Percentiles rank a stretch among this genome's conserved stretches.
These are phyloP conservation scores for Solea solea DNA, from an alignment of 2,113 vertebrate species.

Conservation along the genomic window DNA sequence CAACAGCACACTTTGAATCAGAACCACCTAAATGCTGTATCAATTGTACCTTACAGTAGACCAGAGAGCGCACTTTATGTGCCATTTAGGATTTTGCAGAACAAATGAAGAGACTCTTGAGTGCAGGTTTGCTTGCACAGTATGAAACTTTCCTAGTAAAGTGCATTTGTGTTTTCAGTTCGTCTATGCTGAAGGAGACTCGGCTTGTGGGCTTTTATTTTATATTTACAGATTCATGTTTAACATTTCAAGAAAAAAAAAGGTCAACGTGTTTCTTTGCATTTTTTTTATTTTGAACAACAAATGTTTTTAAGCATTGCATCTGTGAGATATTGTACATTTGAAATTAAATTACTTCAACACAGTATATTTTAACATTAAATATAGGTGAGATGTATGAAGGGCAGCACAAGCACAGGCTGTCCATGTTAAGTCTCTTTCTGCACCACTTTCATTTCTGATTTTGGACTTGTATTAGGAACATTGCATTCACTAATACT, in stretches of 20 bases:
- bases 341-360: slow-evolving; percentile 83
- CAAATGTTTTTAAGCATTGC: slow-evolving; percentile 79
- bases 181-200: neutral
- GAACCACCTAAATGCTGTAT: neutral
- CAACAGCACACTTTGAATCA: neutral
- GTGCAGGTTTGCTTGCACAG: too few species aligned
- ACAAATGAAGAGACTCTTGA: too few species aligned
- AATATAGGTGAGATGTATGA: slow-evolving; percentile 75
- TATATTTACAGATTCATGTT: neutral
- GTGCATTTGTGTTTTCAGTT: neutral
- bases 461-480: slow-evolving; percentile 69
- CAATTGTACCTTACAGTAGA: too few species aligned
- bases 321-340: slow-evolving; percentile 82
- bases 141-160: too few species aligned
- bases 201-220: neutral
- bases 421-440: slow-evolving; percentile 52
- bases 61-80: too few species aligned
- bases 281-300: slow-evolving; percentile 77
- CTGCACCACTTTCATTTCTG: slow-evolving; percentile 47
- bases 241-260: slow-evolving; percentile 24
- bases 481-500: slow-evolving; percentile 67
- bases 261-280: slow-evolving; percentile 49
- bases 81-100: too few species aligned
- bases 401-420: slow-evolving; percentile 53
- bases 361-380: slow-evolving; percentile 79